Evolutionary conservation across 2,888 invertebrate species (phyloP), one percentile per base, ranked within the genome.

Genomic region (Drosophila borealis): DNA sequence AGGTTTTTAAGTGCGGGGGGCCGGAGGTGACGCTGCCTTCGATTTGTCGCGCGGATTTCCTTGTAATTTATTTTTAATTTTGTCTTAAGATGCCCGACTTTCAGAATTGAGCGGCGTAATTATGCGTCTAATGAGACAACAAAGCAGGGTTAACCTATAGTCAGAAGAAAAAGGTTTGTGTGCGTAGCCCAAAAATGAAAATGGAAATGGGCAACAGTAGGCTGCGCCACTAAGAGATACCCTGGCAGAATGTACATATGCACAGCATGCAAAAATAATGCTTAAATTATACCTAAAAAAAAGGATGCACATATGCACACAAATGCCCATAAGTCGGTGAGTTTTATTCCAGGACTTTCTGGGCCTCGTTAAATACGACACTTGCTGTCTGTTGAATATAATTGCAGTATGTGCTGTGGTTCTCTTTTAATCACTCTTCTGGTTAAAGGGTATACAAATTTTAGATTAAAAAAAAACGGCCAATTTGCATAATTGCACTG

Each of bases 121-220:
- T 88, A 86, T 78, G 80, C 80, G 85, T 72, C 81, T 86, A 86
- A 86, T 88, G 86, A 86, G 85, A 83, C 88, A 88, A 88, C 83
- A 80, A 88, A 83, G 85, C 74, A 69, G 79, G 81, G 70, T 69
- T 65, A 57, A 63, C 29, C 48, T 48, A 36, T 11, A 48, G 53
- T 17, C 37, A 41, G 1, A 8, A 25, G 3, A 19, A 61, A 63
- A 62, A 45, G 64, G 63, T 36, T 61, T 62, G 36, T n/a, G 8
- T n/a, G 37, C 8, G 14, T 17, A 17, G 39, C 78, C 59, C 48
- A 51, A 25, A 61, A 67, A 46, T 64, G 54, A n/a, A 21, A 25
- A 56, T 29, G 19, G 4, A 55, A n/a, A n/a, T 13, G 2, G 3
- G 0, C 5, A 9, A 25, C 42, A 48, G 14, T 8, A 36, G 29